A percentile compares a stretch with the other conserved stretches of the same genome.
These are phyloP conservation scores for Melanostoma mellinum DNA, from an alignment of 2,888 invertebrate genomes.

Conservation along the genomic window DNA sequence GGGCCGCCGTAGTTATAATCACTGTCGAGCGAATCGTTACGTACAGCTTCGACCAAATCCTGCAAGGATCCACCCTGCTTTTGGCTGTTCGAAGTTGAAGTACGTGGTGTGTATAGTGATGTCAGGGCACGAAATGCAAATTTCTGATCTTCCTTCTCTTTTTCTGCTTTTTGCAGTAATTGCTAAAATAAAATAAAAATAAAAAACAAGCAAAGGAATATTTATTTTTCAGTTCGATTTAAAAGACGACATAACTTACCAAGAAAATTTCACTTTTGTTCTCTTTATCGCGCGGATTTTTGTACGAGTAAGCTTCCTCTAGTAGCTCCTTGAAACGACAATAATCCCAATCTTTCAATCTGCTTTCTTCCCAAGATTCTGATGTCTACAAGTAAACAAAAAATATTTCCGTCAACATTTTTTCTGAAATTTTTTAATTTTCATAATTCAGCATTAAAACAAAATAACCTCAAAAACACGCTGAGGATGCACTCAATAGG, in stretches of 20 bases:
- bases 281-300: conserved; percentile 92
- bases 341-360: conserved; percentile 87
- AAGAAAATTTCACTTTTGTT: conserved; percentile 92
- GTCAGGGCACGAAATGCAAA: conserved; percentile 78
- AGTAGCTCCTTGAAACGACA: conserved; percentile 89
- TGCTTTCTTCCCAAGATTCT: conserved; percentile 78
- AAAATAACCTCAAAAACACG: too few relatives aligned
- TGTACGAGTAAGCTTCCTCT: conserved; percentile 93
- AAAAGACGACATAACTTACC: conserved; percentile 82
- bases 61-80: conserved; percentile 85
- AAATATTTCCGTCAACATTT: neutral
- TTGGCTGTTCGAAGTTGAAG: conserved; percentile 78
- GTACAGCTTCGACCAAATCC: conserved; percentile 84
- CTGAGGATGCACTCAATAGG: too few relatives aligned
- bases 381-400: conserved; percentile 75
- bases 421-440: neutral
- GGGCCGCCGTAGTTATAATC: conserved; percentile 79
- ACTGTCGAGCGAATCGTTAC: conserved; percentile 79
- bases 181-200: conserved; percentile 83
- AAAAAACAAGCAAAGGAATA: conserved; percentile 26
- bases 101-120: conserved; percentile 79
- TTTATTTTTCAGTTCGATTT: neutral
- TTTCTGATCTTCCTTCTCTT: conserved; percentile 85
- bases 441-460: too few relatives aligned
- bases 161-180: conserved; percentile 89